Evolutionary conservation across 2,888 invertebrate species (phyloP), one percentile per base, ranked within the genome.

Genomic region (Drepana falcataria): DNA sequence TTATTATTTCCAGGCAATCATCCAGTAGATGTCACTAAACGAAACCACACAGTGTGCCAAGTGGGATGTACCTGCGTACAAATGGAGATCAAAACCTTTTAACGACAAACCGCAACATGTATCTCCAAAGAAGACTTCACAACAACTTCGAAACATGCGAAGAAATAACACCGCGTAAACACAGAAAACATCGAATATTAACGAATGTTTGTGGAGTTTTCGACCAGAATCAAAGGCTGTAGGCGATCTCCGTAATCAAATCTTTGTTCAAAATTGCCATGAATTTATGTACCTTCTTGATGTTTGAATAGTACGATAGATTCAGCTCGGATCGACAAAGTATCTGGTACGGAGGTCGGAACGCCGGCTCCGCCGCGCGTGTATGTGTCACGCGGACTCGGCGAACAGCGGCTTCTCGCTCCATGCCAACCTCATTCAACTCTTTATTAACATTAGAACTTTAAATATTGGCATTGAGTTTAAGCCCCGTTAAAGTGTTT

Each of bases 1-100:
- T 64, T 59, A 62, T 66, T 9, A 51, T 34, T 34, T 3, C 70
- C 71, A 73, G 71, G 63, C 69, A 75, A 73, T 75, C 76, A 68
- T 77, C 72, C 65, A 74, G 76, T 71, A 73, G 68, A 77, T 74
- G 66, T 70, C 63, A 69, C 73, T 77, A 68, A 77, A 78, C 77
- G 77, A 77, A 79, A 84, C 77, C 89, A 89, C 89, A 89, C 76
- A 87, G 88, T 89, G 90, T 90, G 89, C 80, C 87, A 87, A 89
- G 87, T 84, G 83, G 81, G 79, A 84, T 86, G 87, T 87, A 86
- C 85, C 87, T 83, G 80, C 77, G 78, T 82, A 81, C 74, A 75
- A 75, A 75, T 73, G 69, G 73, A 74, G 74, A 79, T 69, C 77
- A 77, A 73, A 73, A 77, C 77, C 67, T 73, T 75, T 75, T 69